Evolutionary conservation across 2,888 invertebrate genomes (phyloP).

Genomic region (Caenorhabditis imperialis): DNA sequence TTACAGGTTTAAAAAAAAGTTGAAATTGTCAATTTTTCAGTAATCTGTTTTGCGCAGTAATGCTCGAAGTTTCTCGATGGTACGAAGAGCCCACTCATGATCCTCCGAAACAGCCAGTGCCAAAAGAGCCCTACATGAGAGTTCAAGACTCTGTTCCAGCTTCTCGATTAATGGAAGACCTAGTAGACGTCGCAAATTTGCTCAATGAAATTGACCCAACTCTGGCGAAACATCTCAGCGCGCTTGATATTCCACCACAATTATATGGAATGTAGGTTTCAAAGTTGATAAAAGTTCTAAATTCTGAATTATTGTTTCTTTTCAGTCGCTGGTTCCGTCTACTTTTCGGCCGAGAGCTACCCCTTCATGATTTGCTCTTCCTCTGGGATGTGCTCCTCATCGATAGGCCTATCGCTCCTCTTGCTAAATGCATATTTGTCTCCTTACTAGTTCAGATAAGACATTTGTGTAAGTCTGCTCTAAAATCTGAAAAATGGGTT

Average conservation of each 20-base stretch:
- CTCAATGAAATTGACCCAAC: constrained; percentile 83
- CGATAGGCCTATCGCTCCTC: constrained; percentile 81
- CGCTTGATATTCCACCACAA: constrained; percentile 87
- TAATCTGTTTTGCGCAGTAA: constrained; percentile 61
- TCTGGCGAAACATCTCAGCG: constrained; percentile 83
- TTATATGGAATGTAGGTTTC: constrained; percentile 86
- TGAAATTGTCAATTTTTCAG: constrained; percentile 24
- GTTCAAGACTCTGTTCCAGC: constrained; percentile 59
- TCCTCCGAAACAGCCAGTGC: not conserved
- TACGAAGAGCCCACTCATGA: constrained; percentile 55
- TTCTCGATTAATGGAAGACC: constrained; percentile 64
- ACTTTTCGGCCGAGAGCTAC: constrained; percentile 88
- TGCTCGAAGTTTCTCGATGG: constrained; percentile 64
- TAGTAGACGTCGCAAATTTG: constrained; percentile 81
- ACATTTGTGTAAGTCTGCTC: constrained; percentile 82
- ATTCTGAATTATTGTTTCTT: constrained; percentile 37
- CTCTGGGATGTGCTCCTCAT: constrained; percentile 90
- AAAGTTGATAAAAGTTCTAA: constrained; percentile 1
- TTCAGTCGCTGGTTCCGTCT: constrained; percentile 88
- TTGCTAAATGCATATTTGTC: constrained; percentile 85
- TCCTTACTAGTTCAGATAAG: constrained; percentile 86
- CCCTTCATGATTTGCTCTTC: constrained; percentile 85
- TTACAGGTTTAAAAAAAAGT: constrained; percentile 27
- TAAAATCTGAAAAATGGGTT: not conserved
- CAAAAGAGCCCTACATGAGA: constrained; percentile 47